Base-by-base conservation (phyloP, 2,888 invertebrate species). In the Yponomeuta cagnagella region DNA sequence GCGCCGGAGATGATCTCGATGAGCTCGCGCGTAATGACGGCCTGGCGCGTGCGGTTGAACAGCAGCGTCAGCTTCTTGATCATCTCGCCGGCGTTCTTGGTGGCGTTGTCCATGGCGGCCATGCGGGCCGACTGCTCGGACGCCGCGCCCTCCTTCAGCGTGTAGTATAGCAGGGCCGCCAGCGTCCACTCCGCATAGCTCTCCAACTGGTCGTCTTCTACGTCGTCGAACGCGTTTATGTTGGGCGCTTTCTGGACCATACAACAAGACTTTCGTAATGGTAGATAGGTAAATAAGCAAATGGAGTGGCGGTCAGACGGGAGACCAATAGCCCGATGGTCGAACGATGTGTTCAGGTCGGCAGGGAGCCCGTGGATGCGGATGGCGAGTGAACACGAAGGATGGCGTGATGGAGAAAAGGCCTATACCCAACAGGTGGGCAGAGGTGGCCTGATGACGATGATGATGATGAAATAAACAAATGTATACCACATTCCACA, bases 1-100 rank as follows among this genome's bases (percentile, higher is more conserved):
- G 97, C 97, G 76, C 97, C 97, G 70, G 97, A 97, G 80, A 97
- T 97, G 88, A 97, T 97, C 93, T 97, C 97, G 80, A 97, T 97
- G 77, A 97, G 93, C 83, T 97, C 97, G 77, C 96, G 93, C 63
- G 97, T 97, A 88, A 97, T 97, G 81, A 97, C 97, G 71, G 96
- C 94, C 84, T 96, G 96, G 75, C 96, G 92, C 52, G 96, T 96
- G 77, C 96, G 91, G 90, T 96, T 96, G 93, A 94, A 96, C 30
- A 95, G 93, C 76, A 96, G 85, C 0, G 95, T 95, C 72, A 96
- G 89, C 78, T 95, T 95, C 79, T 93, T 93, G 80, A 96, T 96
- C 96, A 96, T 96, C 76, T 96, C 96, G 69, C 94, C 95, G 5
- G 96, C 96, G 85, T 96, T 96, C 87, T 96, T 96, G 80, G 94